A percentile compares a stretch with the other conserved stretches of the same genome.
These are phyloP conservation scores for Monomorium pharaonis DNA, from an alignment of 1,140 invertebrate genomes.

Conservation along the genomic window DNA sequence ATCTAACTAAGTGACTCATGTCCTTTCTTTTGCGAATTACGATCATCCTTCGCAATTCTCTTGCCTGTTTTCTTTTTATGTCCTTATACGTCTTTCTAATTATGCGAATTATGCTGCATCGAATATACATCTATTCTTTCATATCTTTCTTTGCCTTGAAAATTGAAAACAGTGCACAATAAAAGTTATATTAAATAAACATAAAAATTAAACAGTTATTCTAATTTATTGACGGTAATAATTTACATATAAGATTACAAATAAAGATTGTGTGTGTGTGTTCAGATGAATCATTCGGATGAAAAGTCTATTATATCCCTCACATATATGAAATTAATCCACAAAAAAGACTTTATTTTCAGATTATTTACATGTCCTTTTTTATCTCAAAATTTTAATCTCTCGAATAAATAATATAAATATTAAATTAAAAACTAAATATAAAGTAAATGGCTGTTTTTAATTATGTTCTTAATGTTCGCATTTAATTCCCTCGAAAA, in stretches of 20 bases:
- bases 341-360: not conserved
- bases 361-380: not conserved
- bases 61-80: not conserved
- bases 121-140: not conserved
- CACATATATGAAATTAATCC: not conserved
- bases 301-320: not conserved
- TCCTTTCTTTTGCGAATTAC: slow-evolving; percentile 42
- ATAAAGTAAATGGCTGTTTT: not conserved
- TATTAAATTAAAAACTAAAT: not conserved
- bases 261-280: not conserved
- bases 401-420: too few species aligned
- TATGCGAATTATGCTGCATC: not conserved
- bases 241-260: not conserved
- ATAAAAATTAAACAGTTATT: not conserved
- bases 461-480: not conserved
- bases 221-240: not conserved
- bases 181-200: not conserved
- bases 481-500: not conserved
- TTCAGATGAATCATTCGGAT: not conserved
- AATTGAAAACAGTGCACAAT: not conserved
- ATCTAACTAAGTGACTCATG: slow-evolving; percentile 53
- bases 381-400: too few species aligned
- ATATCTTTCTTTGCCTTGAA: not conserved
- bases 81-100: not conserved
- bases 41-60: not conserved